A percentile compares a stretch with the other conserved stretches of the same genome.
Conservation (phyloP, 2,888 invertebrate genomes). For the Loripinus fragilis region DNA sequence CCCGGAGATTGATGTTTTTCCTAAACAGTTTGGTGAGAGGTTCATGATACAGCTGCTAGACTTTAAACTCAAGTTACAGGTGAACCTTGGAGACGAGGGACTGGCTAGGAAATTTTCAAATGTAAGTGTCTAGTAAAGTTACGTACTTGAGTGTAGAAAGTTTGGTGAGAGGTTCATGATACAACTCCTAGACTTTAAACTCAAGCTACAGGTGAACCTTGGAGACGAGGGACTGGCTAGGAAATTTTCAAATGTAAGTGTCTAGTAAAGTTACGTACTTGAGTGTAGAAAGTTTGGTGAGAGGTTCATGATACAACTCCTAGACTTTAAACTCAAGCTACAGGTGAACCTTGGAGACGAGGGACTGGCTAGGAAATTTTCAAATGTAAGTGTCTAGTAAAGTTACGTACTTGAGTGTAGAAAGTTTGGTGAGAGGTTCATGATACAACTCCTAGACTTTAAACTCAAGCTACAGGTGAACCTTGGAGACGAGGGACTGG, state of each 20-base stretch:
- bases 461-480: slow-evolving; percentile 93
- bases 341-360: slow-evolving; percentile 92
- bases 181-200: slow-evolving; percentile 92
- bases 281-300: slow-evolving; percentile 95
- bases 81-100: slow-evolving; percentile 90
- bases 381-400: slow-evolving; percentile 81
- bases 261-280: too few relatives aligned
- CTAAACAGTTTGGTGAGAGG: slow-evolving; percentile 94
- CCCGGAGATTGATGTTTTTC: slow-evolving; percentile 84
- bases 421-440: slow-evolving; percentile 93
- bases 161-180: slow-evolving; percentile 94
- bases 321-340: slow-evolving; percentile 92
- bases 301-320: slow-evolving; percentile 92
- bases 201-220: slow-evolving; percentile 92
- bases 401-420: too few relatives aligned
- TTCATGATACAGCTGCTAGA: slow-evolving; percentile 93
- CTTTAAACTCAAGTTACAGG: slow-evolving; percentile 93
- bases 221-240: slow-evolving; percentile 89
- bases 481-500: slow-evolving; percentile 90
- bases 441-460: slow-evolving; percentile 92
- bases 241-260: slow-evolving; percentile 78
- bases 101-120: slow-evolving; percentile 85
- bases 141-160: too few relatives aligned
- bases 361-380: slow-evolving; percentile 86
- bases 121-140: too few relatives aligned